A percentile compares a stretch with the other conserved stretches of the same genome.
Evolutionary conservation across 2,888 invertebrate species (phyloP).

Genomic region (Luperina testacea): DNA sequence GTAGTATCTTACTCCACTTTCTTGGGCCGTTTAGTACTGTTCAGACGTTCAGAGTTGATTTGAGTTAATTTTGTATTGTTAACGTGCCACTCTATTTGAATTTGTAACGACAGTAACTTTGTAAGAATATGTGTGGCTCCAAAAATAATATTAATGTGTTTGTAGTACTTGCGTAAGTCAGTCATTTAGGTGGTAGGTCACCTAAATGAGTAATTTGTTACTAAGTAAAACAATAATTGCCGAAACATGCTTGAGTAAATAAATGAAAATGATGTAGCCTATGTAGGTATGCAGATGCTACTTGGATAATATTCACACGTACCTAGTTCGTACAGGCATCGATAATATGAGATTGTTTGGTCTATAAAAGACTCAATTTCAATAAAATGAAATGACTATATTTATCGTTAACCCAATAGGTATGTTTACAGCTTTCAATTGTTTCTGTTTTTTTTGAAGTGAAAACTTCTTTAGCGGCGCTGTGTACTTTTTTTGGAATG

Average conservation of each 20-base stretch:
- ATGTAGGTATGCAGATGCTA: neutral
- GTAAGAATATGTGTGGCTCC: neutral
- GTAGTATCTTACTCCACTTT: neutral
- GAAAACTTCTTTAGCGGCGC: no score
- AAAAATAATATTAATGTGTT: conserved; percentile 12
- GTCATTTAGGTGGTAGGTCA: neutral
- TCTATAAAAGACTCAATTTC: neutral
- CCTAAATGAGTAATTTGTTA: conserved; percentile 8
- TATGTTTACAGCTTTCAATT: neutral
- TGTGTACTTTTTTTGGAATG: no score
- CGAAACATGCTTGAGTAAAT: conserved; percentile 28
- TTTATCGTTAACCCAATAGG: neutral
- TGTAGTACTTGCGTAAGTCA: neutral
- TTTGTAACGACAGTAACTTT: neutral
- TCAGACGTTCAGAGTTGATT: neutral
- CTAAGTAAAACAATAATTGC: conserved; percentile 12
- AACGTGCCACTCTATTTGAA: neutral
- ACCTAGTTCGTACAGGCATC: neutral
- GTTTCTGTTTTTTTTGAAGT: neutral
- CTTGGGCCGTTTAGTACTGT: neutral
- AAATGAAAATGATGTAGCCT: neutral
- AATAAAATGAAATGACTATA: neutral
- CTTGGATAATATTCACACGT: neutral
- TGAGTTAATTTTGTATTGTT: neutral
- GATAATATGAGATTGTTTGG: neutral